Evolutionary conservation across 2,113 vertebrate genomes (phyloP), one percentile per base, ranked within the genome.

Genomic region (Tautogolabrus adspersus): DNA sequence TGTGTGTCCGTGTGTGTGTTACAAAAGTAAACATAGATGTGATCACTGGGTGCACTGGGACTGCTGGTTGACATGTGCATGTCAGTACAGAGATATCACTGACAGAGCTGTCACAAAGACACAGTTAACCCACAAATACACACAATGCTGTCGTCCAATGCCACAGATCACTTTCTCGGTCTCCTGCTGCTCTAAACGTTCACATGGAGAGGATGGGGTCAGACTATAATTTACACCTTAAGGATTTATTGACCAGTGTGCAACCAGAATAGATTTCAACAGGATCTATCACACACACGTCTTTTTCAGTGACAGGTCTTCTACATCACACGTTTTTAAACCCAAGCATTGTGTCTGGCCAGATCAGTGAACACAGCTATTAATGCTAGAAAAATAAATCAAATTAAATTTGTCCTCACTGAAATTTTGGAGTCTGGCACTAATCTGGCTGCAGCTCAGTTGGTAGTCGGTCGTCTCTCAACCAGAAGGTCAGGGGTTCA

Each of bases 191-290:
- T 80, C 52, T 12, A 75, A 68, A 83, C 76, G 51, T 62, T 55
- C 60, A 66, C 10, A 6, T 34, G 12, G 67, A 76, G 82, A 60
- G 82, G 82, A 88, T 57, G 72, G 51, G 90, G 88, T 88, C 84
- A 85, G 69, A 72, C 40, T 19, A 81, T 82, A 87, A 91, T 91
- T 91, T 89, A 87, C 90, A 82, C 86, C 75, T 87, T 58, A 75
- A 72, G 77, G 80, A 66, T 70, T 63, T 79, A 72, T 77, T 71
- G 81, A 66, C 63, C 61, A 52, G 49, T 52, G 30, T 68, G 83
- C 1, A 19, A 30, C 79, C 51, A 56, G 9, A 66, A 46, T 65
- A 72, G 34, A 23, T 46, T 10, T 54, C 66, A 54, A 8, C 7
- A 21, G 51, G 49, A n/a, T n/a, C 49, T 52, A 26, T 52, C 19